These are phyloP conservation scores for Cercopithecus neglectus DNA, from an alignment of 2,797 vertebrate genomes.

Conservation along the genomic window DNA sequence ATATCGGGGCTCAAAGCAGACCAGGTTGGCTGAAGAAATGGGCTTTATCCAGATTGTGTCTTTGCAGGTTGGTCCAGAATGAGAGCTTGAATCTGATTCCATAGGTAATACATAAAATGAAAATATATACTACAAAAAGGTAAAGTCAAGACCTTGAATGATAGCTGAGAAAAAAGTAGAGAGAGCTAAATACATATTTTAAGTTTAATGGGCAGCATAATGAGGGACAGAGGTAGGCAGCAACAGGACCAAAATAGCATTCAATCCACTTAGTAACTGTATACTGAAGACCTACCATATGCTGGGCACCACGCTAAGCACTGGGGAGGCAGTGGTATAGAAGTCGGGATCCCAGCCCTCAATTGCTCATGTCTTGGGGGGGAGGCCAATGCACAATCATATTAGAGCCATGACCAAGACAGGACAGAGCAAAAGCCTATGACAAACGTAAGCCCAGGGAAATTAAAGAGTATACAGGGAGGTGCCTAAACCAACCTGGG, in stretches of 20 bases:
- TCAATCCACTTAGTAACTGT: background rate
- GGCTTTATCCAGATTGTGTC: background rate
- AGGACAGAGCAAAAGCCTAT: background rate
- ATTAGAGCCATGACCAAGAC: background rate
- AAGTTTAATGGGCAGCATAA: background rate
- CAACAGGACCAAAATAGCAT: background rate
- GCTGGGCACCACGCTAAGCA: background rate
- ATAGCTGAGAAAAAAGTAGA: background rate
- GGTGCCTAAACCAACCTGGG: background rate
- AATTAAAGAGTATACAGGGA: background rate
- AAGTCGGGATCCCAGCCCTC: background rate
- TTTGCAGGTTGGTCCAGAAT: background rate
- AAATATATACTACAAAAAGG: background rate
- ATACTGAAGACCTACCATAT: background rate
- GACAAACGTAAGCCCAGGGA: background rate
- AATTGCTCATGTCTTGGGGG: background rate
- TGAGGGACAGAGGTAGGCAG: background rate
- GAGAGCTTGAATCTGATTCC: background rate
- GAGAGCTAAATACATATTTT: background rate
- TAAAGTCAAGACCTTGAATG: background rate
- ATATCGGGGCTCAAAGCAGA: background rate
- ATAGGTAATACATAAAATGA: background rate
- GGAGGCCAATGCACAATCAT: background rate
- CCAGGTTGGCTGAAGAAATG: background rate
- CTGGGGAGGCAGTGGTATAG: fast-evolving